Evolutionary conservation across 2,113 vertebrate species (phyloP), one percentile per base, ranked within the genome.

Genomic region (Ciconia stormi): DNA sequence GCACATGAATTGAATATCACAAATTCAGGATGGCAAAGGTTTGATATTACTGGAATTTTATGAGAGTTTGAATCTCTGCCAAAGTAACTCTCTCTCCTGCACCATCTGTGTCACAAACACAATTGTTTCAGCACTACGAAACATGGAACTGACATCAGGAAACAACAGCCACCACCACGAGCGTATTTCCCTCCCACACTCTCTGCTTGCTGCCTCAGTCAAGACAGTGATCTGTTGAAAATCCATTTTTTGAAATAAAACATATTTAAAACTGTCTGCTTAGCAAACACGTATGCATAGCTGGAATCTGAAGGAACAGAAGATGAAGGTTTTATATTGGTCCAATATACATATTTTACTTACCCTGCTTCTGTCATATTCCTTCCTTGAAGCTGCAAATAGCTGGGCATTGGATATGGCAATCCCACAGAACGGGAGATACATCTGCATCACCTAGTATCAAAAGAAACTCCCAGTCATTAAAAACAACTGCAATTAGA

Each of bases 341-440:
- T 67, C 32, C 50, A 56, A 25, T 26, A 23, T 4, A 18, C 12
- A 26, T 46, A 87, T 94, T 95, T 74, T 78, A 98, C 99, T 99
- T 98, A 99, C 99, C 98, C 99, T 98, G 98, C 99, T 99, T 96
- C 99, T 98, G 97, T 99, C 99, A 29, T 99, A 99, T 94, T 99
- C 99, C 94, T 99, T 99, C 96, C 99, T 99, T 36, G 99, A 99
- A 83, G 99, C 99, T 67, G 99, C 99, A 95, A 99, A 99, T 23
- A 99, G 98, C 91, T 99, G 99, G 93, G 99, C 99, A 40, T 99
- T 99, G 89, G 99, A 99, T 97, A 99, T 99, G 34, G 99, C 99
- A 53, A 99, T 99, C 47, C 99, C 99, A 96, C 99, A 99, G 97
- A 99, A 99, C 2, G 99, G 99, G 89, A 99, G 99, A 94, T 99